phyloP scores from a whole-genome alignment of 2,113 vertebrate genomes.

The Blennius ocellaris region DNA sequence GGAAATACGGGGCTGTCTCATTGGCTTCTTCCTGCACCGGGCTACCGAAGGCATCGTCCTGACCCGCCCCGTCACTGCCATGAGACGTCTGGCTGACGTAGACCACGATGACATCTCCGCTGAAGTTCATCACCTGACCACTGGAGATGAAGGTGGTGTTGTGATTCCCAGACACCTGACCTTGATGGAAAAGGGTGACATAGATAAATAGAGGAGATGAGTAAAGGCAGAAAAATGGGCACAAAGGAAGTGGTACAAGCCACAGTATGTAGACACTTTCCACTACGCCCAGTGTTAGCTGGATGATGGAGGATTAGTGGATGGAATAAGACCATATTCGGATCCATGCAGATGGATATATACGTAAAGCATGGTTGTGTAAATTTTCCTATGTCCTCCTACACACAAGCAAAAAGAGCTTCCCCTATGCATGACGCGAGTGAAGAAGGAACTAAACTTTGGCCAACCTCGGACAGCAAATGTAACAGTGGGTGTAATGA shows the following conservation, averaged over 20 bases:
- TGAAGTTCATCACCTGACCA: constrained; percentile 99
- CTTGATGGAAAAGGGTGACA: constrained; percentile 69
- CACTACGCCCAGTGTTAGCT: too few species aligned
- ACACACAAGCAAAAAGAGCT: constrained; percentile 16
- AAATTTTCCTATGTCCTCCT: not conserved
- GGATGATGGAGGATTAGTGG: too few species aligned
- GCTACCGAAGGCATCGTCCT: constrained; percentile 84
- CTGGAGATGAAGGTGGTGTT: constrained; percentile 98
- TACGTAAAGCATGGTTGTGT: constrained; percentile 15
- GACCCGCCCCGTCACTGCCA: constrained; percentile 72
- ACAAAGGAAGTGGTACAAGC: not conserved
- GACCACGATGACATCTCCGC: constrained; percentile 94
- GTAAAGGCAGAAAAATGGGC: not conserved
- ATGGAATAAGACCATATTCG: constrained; percentile 4
- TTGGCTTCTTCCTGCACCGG: constrained; percentile 92
- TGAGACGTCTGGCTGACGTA: constrained; percentile 93
- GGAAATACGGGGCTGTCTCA: constrained; percentile 81
- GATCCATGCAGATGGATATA: constrained; percentile 12
- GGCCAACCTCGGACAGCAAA: constrained; percentile 65
- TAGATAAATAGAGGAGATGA: constrained; percentile 1
- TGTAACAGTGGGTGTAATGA: constrained; percentile 67
- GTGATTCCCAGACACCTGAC: constrained; percentile 94
- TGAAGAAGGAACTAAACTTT: constrained; percentile 29
- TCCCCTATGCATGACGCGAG: constrained; percentile 30
- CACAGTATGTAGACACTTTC: too few species aligned